Base-by-base conservation (phyloP, 2,113 vertebrate species). In the Struthidea cinerea region DNA sequence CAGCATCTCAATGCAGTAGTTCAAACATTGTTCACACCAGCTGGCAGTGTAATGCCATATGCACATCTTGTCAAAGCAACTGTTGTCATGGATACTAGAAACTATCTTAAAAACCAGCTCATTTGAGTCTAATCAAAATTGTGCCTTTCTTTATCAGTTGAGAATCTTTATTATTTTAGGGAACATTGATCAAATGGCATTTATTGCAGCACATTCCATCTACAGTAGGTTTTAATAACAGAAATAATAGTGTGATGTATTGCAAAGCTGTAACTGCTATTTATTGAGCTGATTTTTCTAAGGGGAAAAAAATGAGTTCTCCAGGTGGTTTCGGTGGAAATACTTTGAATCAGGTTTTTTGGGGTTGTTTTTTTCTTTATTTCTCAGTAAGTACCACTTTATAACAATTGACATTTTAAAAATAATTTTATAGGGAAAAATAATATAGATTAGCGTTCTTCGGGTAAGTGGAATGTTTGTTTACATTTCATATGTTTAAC, bases 1-100 rank as follows among this genome's bases (percentile, higher is more conserved):
- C 99, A 98, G 99, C 99, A 99, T 99, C 99, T 99, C 99, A 99
- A 99, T 99, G 99, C 99, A 99, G 98, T 99, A 99, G 99, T 99
- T 99, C 99, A 99, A 99, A 99, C 99, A 99, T 99, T 99, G 99
- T 99, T 99, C 99, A 99, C 99, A 99, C 98, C 99, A 99, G 99
- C 99, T 99, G 99, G 99, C 98, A 99, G 99, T 99, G 99, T 98
- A 98, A 98, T 98, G 98, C 99, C 99, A 99, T 99, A 99, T 99
- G 99, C 99, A 99, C 98, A 98, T 98, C 98, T 99, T 99, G 99
- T 99, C 99, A 99, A 99, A 99, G 99, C 98, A 99, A 99, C 98
- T 98, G 99, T 99, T 99, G 99, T 99, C 99, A 99, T 99, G 99
- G 99, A 99, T 99, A 99, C 99, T 98, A 96, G 98, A 99, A 99